Evolutionary conservation across 30 jellyfish, hydroid and myxozoan species (phyloP), one percentile per base, ranked within the genome.

Genomic region (Sanderia malayensis): DNA sequence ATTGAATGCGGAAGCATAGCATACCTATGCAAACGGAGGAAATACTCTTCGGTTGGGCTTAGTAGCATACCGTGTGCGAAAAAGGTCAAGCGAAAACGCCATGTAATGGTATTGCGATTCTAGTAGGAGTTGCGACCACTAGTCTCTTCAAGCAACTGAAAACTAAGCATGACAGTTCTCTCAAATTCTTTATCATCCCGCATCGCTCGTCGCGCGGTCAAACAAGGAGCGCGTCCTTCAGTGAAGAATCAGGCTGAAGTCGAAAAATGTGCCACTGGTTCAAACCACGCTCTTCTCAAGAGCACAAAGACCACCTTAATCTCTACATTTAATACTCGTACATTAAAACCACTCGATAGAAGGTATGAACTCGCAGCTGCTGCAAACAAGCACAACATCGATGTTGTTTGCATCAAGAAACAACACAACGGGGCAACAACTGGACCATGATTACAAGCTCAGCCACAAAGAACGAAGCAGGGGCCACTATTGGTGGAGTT

Each of bases 171-270:
- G n/a, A n/a, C n/a, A n/a, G n/a, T n/a, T n/a, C n/a, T n/a, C n/a
- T n/a, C n/a, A n/a, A n/a, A n/a, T n/a, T n/a, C n/a, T n/a, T n/a
- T n/a, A n/a, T n/a, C 72, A 73, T 52, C 30, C 85, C 85, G 63
- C 85, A 73, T 73, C 85, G 75, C 32, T 58, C 85, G 85, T 73
- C 85, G 80, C 85, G 76, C 67, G 76, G 85, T 46, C 34, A 24
- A 73, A 80, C 75, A 73, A 73, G 85, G 85, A 53, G 32, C 79
- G 76, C 76, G 79, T 53, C 85, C 85, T 55, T 24, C 47, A 55
- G 76, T 33, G 24, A 0, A 44, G 19, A 64, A n/a, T 57, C 76
- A 26, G 85, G 85, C 76, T 73, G 67, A 11, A 55, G 64, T 73
- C 85, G 85, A 58, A 55, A 73, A 73, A 34, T 73, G 8, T 4